Conservation (phyloP, 2,797 vertebrate genomes). For the Meda fulgida region DNA sequence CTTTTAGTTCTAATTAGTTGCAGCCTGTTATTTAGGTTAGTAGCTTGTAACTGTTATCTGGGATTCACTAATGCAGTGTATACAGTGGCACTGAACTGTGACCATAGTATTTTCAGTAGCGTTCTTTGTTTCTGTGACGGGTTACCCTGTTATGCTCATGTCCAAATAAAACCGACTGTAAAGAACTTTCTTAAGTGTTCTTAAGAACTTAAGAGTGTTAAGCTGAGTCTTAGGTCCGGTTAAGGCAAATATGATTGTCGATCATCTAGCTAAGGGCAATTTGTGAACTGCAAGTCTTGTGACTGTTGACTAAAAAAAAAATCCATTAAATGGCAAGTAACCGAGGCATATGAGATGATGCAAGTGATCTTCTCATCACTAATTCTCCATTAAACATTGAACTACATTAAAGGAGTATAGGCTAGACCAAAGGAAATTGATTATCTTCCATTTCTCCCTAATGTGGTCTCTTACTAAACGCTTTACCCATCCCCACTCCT, state of each 20-base stretch:
- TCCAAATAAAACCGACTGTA: neutral
- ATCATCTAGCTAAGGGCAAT: neutral
- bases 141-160: neutral
- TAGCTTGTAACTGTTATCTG: neutral
- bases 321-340: slow-evolving; percentile 1
- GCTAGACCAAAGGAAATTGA: slow-evolving; percentile 11
- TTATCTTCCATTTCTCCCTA: slow-evolving; percentile 21
- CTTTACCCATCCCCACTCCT: slow-evolving; percentile 17
- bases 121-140: neutral
- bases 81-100: neutral
- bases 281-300: neutral
- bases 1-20: neutral
- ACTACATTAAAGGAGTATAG: slow-evolving; percentile 3
- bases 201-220: too few species aligned
- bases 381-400: neutral
- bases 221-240: neutral
- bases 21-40: neutral
- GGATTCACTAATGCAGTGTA: neutral
- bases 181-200: neutral
- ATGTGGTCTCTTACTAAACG: neutral
- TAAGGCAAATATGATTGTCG: neutral
- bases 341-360: neutral
- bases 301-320: neutral
- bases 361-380: neutral
- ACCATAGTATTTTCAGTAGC: neutral